phyloP scores from a whole-genome alignment of 1,140 invertebrate species.

The Drosophila pseudoananassae region DNA sequence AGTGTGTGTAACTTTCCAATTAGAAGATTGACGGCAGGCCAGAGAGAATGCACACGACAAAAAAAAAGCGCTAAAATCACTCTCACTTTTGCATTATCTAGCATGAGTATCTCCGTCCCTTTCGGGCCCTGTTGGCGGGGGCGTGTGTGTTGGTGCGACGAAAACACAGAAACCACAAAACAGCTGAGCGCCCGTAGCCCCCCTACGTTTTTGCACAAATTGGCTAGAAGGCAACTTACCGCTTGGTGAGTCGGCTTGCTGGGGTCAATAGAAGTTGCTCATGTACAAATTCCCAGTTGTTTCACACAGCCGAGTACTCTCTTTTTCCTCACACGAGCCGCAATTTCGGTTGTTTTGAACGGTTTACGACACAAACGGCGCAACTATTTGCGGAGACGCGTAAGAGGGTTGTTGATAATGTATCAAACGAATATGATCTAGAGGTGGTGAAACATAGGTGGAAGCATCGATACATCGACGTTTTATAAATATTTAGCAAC shows the following conservation, averaged over 20 bases:
- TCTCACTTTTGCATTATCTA: slow-evolving; percentile 60
- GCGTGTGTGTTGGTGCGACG: background rate
- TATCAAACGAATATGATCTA: no score
- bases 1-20: slow-evolving; percentile 9
- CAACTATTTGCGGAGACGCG: background rate
- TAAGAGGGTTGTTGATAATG: no score
- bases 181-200: slow-evolving; percentile 22
- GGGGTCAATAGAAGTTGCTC: background rate
- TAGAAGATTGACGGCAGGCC: slow-evolving; percentile 29
- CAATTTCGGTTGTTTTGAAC: background rate
- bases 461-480: no score
- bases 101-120: slow-evolving; percentile 9
- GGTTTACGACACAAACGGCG: background rate
- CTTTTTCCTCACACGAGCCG: background rate
- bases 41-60: slow-evolving; percentile 84
- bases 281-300: background rate
- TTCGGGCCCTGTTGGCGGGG: slow-evolving; percentile 1
- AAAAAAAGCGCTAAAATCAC: slow-evolving; percentile 59
- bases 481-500: no score
- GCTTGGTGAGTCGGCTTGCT: background rate
- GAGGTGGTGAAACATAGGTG: no score
- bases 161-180: slow-evolving; percentile 24
- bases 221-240: background rate
- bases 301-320: background rate
- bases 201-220: background rate